Evolutionary conservation across 2,797 vertebrate genomes (phyloP).

Genomic region (Megalops cyprinoides): DNA sequence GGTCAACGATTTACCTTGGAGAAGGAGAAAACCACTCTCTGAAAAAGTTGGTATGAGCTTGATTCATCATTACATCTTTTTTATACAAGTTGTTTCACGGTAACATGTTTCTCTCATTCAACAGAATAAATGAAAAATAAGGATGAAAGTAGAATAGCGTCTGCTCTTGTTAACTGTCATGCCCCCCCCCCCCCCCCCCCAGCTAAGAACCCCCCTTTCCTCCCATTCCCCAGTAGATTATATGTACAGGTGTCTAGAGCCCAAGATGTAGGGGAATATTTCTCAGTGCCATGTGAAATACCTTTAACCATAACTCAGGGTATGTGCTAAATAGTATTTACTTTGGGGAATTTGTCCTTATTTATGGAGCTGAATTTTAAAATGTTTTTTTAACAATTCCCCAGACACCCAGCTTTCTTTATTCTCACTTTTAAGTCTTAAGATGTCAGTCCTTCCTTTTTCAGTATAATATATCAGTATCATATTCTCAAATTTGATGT

Average conservation of each 20-base stretch:
- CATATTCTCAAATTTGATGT: constrained; percentile 63
- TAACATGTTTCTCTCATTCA: neutral
- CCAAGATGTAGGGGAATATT: constrained; percentile 47
- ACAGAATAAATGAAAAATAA: neutral
- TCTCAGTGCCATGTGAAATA: constrained; percentile 71
- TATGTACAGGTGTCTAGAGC: constrained; percentile 27
- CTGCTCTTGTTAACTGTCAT: constrained; percentile 2
- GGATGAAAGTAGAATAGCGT: constrained; percentile 5
- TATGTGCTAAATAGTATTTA: constrained; percentile 79
- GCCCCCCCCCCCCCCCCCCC: neutral
- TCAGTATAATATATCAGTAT: too few relatives aligned
- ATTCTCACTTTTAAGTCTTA: constrained; percentile 71
- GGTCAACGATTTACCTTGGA: neutral
- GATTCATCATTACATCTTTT: neutral
- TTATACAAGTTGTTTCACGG: neutral
- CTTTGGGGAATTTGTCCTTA: constrained; percentile 70
- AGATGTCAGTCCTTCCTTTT: constrained; percentile 51
- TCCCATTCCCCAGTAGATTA: constrained; percentile 24
- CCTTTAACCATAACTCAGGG: constrained; percentile 74
- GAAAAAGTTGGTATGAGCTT: neutral
- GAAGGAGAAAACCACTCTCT: neutral
- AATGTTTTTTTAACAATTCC: constrained; percentile 72
- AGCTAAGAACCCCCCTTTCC: neutral
- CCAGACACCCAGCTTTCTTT: constrained; percentile 64
- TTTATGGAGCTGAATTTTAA: constrained; percentile 71